Evolutionary conservation across 2,113 vertebrate genomes (phyloP).

Genomic region (Macrotis lagotis): DNA sequence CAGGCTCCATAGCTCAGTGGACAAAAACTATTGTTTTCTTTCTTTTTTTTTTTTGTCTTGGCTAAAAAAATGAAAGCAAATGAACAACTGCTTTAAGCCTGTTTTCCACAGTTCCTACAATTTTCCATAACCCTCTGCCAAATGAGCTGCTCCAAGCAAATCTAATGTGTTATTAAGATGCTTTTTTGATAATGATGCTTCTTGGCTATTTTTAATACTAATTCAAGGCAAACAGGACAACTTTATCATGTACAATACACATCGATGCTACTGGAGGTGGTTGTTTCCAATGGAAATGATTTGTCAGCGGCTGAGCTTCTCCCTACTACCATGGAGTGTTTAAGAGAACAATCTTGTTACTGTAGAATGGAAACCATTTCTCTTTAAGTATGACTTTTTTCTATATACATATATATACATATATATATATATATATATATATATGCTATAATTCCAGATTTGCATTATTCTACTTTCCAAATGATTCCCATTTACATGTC

Average conservation of each 20-base stretch:
- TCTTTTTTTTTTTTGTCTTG: not conserved
- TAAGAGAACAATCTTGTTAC: not conserved
- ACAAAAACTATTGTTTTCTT: not conserved
- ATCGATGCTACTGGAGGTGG: not conserved
- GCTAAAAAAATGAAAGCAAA: not conserved
- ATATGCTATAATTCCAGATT: not conserved
- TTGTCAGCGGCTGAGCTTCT: not conserved
- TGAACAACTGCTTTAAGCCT: not conserved
- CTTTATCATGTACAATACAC: not conserved
- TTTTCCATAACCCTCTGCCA: not conserved
- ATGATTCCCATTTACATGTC: not conserved
- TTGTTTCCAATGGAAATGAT: not conserved
- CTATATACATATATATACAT: no score
- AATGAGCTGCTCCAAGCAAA: not conserved
- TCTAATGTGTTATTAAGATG: not conserved
- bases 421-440: not conserved
- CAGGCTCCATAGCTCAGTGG: not conserved
- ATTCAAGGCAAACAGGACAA: not conserved
- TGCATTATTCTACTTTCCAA: not conserved
- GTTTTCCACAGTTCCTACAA: not conserved
- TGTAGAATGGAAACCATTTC: not conserved
- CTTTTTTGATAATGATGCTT: not conserved
- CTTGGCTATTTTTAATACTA: not conserved
- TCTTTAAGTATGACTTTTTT: not conserved
- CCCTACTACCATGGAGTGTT: not conserved